Conservation (phyloP, 2,113 vertebrate genomes). For the Pluvialis apricaria region DNA sequence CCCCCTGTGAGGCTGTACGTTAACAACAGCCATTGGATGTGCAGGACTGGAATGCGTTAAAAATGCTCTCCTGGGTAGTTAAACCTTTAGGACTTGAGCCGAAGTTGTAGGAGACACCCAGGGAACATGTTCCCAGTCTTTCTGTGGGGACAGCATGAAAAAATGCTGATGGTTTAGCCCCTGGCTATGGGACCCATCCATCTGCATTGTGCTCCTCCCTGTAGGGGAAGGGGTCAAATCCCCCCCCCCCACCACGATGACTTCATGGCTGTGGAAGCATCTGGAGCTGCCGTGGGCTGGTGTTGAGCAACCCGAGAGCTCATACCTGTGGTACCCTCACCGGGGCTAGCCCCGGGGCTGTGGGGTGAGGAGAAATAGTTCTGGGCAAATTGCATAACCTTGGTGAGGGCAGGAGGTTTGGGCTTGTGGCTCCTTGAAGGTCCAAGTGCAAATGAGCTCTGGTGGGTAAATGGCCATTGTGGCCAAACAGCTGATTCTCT, state of each 20-base stretch:
- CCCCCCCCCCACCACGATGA: not conserved
- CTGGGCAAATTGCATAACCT: not conserved
- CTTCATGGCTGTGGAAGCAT: not conserved
- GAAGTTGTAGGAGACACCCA: not conserved
- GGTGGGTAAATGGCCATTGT: not conserved
- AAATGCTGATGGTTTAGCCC: not conserved
- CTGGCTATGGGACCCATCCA: not conserved
- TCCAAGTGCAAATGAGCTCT: not conserved
- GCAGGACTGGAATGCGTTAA: not conserved
- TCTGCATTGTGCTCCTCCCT: not conserved
- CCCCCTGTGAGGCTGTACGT: accelerated
- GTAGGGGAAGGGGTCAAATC: not conserved
- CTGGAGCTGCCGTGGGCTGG: not conserved
- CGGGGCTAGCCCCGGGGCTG: not conserved
- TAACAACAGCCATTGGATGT: accelerated
- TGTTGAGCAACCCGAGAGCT: not conserved
- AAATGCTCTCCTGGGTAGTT: not conserved
- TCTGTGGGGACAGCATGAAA: not conserved
- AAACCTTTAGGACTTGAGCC: not conserved
- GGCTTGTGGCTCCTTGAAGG: not conserved
- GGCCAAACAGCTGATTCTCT: not conserved
- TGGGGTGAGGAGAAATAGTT: not conserved
- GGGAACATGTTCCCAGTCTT: not conserved
- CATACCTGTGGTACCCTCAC: not conserved
- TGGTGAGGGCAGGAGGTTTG: not conserved